phyloP scores from a whole-genome alignment of 64 coral and sea anemone species.

The Montipora foliosa region DNA sequence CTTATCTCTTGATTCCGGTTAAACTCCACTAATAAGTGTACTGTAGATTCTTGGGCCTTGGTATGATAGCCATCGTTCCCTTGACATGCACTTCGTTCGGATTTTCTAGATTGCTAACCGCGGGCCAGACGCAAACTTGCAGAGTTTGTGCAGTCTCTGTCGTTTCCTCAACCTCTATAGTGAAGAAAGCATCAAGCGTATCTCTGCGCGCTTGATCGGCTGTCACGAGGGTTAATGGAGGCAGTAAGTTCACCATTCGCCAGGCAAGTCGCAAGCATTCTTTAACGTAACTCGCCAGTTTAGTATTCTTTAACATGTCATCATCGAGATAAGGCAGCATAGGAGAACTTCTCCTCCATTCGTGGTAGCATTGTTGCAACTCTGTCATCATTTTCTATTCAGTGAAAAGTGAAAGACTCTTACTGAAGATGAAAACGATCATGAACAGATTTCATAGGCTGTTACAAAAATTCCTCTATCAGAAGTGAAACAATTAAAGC shows the following conservation, averaged over 20 bases:
- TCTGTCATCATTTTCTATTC: neutral
- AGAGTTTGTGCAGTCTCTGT: neutral
- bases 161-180: neutral
- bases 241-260: slow-evolving; percentile 43
- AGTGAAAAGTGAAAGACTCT: neutral
- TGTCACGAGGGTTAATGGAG: neutral
- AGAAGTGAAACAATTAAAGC: no score
- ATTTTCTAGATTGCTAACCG: neutral
- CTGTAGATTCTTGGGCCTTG: neutral
- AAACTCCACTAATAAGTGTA: no score
- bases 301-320: neutral
- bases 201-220: neutral
- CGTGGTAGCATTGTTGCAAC: neutral
- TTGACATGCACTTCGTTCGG: neutral
- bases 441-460: no score
- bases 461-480: no score
- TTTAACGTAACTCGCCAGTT: slow-evolving; percentile 2
- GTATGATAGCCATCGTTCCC: slow-evolving; percentile 4
- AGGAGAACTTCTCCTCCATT: neutral
- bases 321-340: slow-evolving; percentile 1
- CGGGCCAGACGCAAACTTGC: neutral
- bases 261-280: slow-evolving; percentile 17
- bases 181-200: neutral
- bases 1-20: no score
- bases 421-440: no score